A percentile compares a stretch with the other conserved stretches of the same genome.
Evolutionary conservation across 2,797 vertebrate species (phyloP).

Genomic region (Pangasius macronema): DNA sequence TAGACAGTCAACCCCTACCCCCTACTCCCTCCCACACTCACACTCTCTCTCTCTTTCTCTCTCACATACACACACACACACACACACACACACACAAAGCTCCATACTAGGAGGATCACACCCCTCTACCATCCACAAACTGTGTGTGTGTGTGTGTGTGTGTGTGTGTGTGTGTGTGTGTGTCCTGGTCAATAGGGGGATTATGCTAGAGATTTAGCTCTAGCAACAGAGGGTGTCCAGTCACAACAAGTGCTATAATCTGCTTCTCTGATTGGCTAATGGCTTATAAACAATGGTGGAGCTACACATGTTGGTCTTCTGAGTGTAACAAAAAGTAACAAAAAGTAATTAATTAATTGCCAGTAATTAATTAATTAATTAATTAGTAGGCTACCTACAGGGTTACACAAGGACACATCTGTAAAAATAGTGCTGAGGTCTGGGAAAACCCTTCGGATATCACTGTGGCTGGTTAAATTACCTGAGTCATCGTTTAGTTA

Average conservation of each 20-base stretch:
- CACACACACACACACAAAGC: neutral
- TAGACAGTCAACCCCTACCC: conserved; percentile 19
- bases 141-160: conserved; percentile 15
- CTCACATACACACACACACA: neutral
- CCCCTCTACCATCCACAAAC: neutral
- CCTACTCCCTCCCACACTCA: conserved; percentile 8
- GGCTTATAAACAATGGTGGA: conserved; percentile 33
- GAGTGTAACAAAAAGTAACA: neutral
- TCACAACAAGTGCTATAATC: conserved; percentile 44
- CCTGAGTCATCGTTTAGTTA: conserved; percentile 60
- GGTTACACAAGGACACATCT: neutral
- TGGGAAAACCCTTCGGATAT: neutral
- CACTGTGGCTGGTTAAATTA: conserved; percentile 8
- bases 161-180: conserved; percentile 23
- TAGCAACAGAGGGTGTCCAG: conserved; percentile 32
- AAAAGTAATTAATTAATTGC: neutral
- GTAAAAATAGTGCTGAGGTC: neutral
- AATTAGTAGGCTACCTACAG: neutral
- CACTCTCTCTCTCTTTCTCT: neutral
- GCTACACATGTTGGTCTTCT: conserved; percentile 1
- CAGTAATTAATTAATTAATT: neutral
- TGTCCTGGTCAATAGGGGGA: conserved; percentile 40
- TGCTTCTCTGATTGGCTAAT: conserved; percentile 42
- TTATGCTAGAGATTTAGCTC: conserved; percentile 42
- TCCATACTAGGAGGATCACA: neutral